These are phyloP conservation scores for Gobiocypris rarus DNA, from an alignment of 2,113 vertebrate genomes.

Conservation along the genomic window DNA sequence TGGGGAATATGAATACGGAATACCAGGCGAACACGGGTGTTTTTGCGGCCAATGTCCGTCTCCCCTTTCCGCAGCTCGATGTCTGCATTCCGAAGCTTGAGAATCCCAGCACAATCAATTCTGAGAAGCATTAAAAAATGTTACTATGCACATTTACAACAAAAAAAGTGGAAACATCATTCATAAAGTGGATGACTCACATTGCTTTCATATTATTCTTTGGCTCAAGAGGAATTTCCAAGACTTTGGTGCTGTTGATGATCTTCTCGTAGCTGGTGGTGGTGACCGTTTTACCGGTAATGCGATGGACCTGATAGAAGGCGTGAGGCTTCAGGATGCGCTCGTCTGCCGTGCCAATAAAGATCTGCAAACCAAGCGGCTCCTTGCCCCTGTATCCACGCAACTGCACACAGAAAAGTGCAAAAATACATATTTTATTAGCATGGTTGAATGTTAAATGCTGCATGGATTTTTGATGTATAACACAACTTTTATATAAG, in stretches of 20 bases:
- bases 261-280: conserved; percentile 98
- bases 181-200: conserved; percentile 74
- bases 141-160: neutral
- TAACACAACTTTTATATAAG: no score
- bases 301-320: conserved; percentile 98
- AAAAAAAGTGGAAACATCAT: neutral
- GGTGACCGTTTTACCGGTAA: conserved; percentile 96
- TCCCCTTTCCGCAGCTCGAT: conserved; percentile 97
- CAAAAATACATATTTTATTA: neutral
- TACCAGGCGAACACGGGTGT: conserved; percentile 92
- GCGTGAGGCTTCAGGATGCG: conserved; percentile 96
- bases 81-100: conserved; percentile 95
- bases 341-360: conserved; percentile 96
- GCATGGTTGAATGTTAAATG: neutral
- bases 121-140: conserved; percentile 65
- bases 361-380: conserved; percentile 94
- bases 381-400: conserved; percentile 95
- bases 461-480: neutral
- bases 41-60: conserved; percentile 96
- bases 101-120: conserved; percentile 96
- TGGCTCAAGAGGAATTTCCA: conserved; percentile 95
- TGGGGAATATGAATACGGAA: conserved; percentile 94
- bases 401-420: conserved; percentile 73
- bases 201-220: conserved; percentile 98
- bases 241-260: conserved; percentile 90